These are phyloP conservation scores for Lepidochrysops patricia DNA, from an alignment of 2,888 invertebrate species.

Conservation along the genomic window DNA sequence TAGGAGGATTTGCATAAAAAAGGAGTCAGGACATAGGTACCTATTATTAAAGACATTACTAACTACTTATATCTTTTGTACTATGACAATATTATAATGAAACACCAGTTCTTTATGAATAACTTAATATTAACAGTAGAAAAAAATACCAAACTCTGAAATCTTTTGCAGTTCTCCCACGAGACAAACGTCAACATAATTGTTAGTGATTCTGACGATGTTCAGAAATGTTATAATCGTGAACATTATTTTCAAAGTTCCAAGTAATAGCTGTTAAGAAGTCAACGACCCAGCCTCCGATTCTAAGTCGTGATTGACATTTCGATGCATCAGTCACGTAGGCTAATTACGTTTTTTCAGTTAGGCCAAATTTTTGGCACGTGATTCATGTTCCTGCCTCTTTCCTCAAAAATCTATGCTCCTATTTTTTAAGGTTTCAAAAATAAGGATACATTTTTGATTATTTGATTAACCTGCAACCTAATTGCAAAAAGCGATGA, in stretches of 20 bases:
- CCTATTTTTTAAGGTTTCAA: no score
- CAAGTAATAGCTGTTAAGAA: background rate
- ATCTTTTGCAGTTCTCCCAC: background rate
- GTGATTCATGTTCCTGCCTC: background rate
- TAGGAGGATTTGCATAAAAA: no score
- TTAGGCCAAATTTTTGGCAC: background rate
- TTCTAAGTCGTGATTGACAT: constrained; percentile 7
- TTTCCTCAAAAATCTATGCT: background rate
- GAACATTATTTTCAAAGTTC: background rate
- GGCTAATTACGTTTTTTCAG: background rate
- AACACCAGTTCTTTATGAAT: no score
- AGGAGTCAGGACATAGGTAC: no score
- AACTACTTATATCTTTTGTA: no score
- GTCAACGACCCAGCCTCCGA: constrained; percentile 3
- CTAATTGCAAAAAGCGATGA: no score
- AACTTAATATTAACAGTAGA: no score
- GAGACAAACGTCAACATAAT: background rate
- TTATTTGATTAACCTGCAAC: no score
- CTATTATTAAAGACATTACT: no score
- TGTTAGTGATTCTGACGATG: background rate
- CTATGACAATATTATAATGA: no score
- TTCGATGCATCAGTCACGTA: constrained; percentile 19
- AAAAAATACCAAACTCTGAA: no score
- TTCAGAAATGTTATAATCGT: background rate
- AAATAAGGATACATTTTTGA: no score